Base-by-base conservation (phyloP, 2,113 vertebrate genomes). In the Xiphias gladius region DNA sequence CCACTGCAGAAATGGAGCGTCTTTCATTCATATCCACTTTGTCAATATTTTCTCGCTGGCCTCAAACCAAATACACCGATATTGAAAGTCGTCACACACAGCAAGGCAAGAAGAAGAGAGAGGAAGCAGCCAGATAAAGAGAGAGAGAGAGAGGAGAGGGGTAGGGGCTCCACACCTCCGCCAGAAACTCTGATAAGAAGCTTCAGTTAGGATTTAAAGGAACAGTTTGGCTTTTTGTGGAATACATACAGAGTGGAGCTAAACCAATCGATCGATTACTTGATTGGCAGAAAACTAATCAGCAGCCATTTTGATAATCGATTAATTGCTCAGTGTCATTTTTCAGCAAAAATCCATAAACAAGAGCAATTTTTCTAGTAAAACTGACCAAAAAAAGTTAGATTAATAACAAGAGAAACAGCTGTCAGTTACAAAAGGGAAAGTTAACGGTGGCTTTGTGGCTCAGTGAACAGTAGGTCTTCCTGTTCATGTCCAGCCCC, bases 11-110 rank as follows among this genome's bases (percentile, higher is more conserved):
- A 86, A 86, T 48, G 62, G 10, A 91, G 55, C 73, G 30, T 24
- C 50, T 75, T 50, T 85, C 79, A 84, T 87, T 86, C 80, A 84
- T 73, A 87, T 89, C 88, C 85, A 73, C 79, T 82, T 35, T 30
- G 90, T 90, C 92, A 92, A 91, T 91, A 93, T 93, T 93, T 91
- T 76, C 89, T 79, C 71, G 62, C 48, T 50, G 80, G 84, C 74
- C 73, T 54, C 82, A 81, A 87, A 85, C 79, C 72, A 88, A 86
- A 88, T n/a, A 75, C 82, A 46, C 83, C 39, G 85, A 88, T 90
- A 86, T 87, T 82, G 76, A 75, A 92, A 87, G 90, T 66, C 57
- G 72, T 89, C 85, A 82, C 86, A 86, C 73, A 78, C 61, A 7
- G 57, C 12, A 54, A 80, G 59, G 55, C 41, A 3, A 76, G 66